Evolutionary conservation across 1,140 invertebrate species (phyloP), one percentile per base, ranked within the genome.

Genomic region (Penaeus chinensis): DNA sequence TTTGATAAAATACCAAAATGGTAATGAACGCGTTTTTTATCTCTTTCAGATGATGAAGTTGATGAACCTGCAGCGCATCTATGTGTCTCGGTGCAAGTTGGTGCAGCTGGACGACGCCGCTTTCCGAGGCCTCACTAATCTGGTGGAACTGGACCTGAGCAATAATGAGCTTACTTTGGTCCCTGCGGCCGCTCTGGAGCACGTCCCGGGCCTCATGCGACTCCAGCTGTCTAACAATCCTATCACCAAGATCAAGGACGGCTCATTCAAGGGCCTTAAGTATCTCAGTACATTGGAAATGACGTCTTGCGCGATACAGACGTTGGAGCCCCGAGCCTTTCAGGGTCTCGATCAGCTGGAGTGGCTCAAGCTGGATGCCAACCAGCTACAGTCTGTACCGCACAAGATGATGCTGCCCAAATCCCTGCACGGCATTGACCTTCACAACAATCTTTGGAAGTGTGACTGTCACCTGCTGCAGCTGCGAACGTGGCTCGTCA

Each of bases 371-470:
- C 91, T 98, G 76, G 96, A 96, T 91, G 95, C 95, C 85, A 98
- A 98, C 91, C 94, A 94, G 88, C 92, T 98, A 37, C 94, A 94
- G 32, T 96, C 95, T 65, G 82, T 92, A 63, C 88, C 90, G 27
- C 89, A 84, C 32, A 89, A 92, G 42, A 85, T 90, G 89, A 90
- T 91, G 78, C 90, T 92, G 5, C 89, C 84, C 7, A 86, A 88
- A 22, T 88, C 88, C 37, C 93, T 98, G 10, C 95, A 96, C 90
- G 96, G 95, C 63, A 95, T 98, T 84, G 96, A 97, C 91, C 92
- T 98, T 65, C 96, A 98, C 89, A 96, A 97, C 84, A 98, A 98
- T 93, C 96, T 96, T 0, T 98, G 97, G 97, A 94, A 95, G 60
- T 98, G 97, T 91, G 96, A 98, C 91, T 98, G 97, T 91, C 94